These are phyloP conservation scores for Puffinus mauretanicus DNA, from an alignment of 2,113 vertebrate species.

Conservation along the genomic window DNA sequence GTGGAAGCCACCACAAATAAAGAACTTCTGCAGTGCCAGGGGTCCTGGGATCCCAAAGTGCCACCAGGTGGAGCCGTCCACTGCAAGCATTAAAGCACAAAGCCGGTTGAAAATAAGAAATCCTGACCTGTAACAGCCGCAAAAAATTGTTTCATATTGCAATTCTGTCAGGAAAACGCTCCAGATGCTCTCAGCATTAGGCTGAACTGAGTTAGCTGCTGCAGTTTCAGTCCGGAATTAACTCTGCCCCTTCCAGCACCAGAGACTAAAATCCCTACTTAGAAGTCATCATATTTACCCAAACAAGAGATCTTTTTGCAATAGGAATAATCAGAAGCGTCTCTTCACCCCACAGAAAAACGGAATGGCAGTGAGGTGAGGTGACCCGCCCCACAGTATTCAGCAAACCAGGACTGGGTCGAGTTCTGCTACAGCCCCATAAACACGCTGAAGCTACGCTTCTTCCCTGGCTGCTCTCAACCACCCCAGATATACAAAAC, in stretches of 20 bases:
- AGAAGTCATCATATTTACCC: neutral
- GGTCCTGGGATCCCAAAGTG: neutral
- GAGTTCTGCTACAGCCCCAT: neutral
- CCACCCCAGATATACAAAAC: neutral
- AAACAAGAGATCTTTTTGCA: neutral
- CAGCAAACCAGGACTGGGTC: neutral
- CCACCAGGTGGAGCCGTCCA: slow-evolving; percentile 56
- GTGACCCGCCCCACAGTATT: neutral
- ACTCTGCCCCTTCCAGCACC: neutral
- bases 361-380: neutral
- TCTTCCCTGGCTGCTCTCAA: neutral
- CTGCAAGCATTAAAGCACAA: neutral
- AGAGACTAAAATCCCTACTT: neutral
- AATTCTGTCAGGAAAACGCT: neutral
- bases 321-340: neutral
- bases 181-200: neutral
- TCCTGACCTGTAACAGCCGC: neutral
- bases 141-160: neutral
- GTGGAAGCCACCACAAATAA: neutral
- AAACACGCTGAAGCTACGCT: neutral
- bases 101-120: neutral
- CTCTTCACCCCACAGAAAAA: neutral
- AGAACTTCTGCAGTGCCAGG: neutral
- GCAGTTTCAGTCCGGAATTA: neutral
- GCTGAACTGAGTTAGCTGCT: neutral